Evolutionary conservation across 2,113 vertebrate species (phyloP).

Genomic region (Pitta sordida): DNA sequence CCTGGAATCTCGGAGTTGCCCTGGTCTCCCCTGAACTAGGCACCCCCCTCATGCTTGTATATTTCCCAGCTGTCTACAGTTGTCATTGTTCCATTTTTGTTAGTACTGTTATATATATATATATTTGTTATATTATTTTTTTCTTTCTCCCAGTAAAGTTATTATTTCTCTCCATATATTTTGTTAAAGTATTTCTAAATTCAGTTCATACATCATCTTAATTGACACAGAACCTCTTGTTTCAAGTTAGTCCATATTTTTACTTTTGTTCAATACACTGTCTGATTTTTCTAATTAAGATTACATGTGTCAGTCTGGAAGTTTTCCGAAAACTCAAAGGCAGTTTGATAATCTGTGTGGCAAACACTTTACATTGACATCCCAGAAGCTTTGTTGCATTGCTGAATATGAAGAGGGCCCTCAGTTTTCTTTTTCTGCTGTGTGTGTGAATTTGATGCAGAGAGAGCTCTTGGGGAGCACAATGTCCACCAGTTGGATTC

Average conservation of each 20-base stretch:
- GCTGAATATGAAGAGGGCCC: background rate
- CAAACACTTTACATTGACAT: background rate
- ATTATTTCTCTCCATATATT: too few relatives aligned
- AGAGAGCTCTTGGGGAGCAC: background rate
- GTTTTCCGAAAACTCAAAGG: background rate
- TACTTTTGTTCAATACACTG: background rate
- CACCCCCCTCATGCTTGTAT: too few relatives aligned
- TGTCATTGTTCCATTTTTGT: too few relatives aligned
- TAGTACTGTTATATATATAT: too few relatives aligned
- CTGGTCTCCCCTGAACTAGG: too few relatives aligned
- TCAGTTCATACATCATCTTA: too few relatives aligned
- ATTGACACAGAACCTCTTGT: too few relatives aligned
- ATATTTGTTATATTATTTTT: too few relatives aligned
- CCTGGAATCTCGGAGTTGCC: too few relatives aligned
- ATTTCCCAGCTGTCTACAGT: too few relatives aligned
- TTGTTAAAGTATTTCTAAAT: too few relatives aligned
- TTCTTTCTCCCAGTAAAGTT: too few relatives aligned
- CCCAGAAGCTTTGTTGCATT: background rate
- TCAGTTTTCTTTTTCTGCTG: background rate
- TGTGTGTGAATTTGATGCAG: background rate
- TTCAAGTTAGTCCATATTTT: background rate
- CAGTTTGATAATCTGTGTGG: background rate
- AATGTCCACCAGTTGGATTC: background rate
- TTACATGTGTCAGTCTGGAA: slow-evolving; percentile 13
- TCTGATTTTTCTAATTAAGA: background rate